These are phyloP conservation scores for Thymelicus sylvestris DNA, from an alignment of 2,888 invertebrate genomes.

Conservation along the genomic window DNA sequence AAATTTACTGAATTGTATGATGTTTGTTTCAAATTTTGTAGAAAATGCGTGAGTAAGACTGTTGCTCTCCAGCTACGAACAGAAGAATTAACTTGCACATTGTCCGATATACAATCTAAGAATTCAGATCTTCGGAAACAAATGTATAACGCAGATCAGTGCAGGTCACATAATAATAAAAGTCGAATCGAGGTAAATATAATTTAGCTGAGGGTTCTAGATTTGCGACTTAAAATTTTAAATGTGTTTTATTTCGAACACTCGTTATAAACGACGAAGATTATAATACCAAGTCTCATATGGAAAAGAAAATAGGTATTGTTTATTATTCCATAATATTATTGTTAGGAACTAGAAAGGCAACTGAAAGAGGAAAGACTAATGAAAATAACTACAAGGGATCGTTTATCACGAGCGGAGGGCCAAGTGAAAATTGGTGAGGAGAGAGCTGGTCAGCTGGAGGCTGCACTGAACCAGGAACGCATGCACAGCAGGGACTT, in stretches of 20 bases:
- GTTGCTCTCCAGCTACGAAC: conserved; percentile 60
- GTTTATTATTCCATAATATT: too few species aligned
- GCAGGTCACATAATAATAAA: conserved; percentile 56
- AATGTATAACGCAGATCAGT: conserved; percentile 57
- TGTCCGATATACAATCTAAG: conserved; percentile 63
- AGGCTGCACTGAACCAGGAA: conserved; percentile 62
- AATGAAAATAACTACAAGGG: conserved; percentile 55
- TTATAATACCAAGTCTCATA: too few species aligned
- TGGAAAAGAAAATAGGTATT: background rate
- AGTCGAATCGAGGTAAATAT: conserved; percentile 59
- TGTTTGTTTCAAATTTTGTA: conserved; percentile 41
- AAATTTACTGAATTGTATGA: background rate
- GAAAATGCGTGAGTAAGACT: conserved; percentile 64
- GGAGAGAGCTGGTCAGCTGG: conserved; percentile 60
- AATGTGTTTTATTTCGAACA: too few species aligned
- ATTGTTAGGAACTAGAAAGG: conserved; percentile 66
- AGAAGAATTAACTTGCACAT: conserved; percentile 61
- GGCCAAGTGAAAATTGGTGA: conserved; percentile 61
- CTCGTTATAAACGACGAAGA: too few species aligned
- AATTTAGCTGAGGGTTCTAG: background rate
- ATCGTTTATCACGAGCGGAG: conserved; percentile 60
- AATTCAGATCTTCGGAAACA: conserved; percentile 67
- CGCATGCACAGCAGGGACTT: conserved; percentile 55
- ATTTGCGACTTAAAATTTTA: too few species aligned
- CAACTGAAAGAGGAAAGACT: conserved; percentile 68